Conservation (phyloP, 2,113 vertebrate genomes). For the Actenoides lindsayi region DNA sequence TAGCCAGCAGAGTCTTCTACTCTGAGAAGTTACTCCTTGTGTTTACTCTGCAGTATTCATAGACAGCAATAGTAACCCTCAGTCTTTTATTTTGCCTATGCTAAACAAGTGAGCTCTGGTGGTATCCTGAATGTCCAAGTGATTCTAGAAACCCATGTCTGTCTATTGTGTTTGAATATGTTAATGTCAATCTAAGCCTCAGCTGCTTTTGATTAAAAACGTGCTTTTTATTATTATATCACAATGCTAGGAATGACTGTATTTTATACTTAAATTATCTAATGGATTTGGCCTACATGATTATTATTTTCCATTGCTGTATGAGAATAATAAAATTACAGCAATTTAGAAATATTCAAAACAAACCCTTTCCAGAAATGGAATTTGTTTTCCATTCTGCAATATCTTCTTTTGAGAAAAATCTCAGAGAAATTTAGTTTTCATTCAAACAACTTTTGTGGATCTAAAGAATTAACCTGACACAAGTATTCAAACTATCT, state of each 20-base stretch:
- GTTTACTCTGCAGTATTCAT: not conserved
- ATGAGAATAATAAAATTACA: not conserved
- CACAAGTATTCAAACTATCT: not conserved
- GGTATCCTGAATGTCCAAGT: not conserved
- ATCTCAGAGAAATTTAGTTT: not conserved
- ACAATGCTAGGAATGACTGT: not conserved
- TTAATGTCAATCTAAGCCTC: not conserved
- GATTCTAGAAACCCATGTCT: not conserved
- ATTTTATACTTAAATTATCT: not conserved
- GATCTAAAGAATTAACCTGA: not conserved
- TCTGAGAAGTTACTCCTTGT: not conserved
- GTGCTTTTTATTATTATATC: not conserved
- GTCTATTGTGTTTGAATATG: not conserved
- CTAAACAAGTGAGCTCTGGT: not conserved
- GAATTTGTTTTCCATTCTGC: not conserved
- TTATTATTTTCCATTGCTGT: not conserved
- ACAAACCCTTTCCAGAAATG: not conserved
- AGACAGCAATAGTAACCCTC: not conserved
- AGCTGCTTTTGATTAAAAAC: not conserved
- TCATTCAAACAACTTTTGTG: not conserved
- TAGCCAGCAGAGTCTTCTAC: not conserved
- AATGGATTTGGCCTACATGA: not conserved
- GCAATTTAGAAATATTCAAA: not conserved
- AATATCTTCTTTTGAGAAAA: not conserved
- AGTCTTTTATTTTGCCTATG: not conserved